Conservation (phyloP, 2,888 invertebrate species). For the Cheilosia impressa region DNA sequence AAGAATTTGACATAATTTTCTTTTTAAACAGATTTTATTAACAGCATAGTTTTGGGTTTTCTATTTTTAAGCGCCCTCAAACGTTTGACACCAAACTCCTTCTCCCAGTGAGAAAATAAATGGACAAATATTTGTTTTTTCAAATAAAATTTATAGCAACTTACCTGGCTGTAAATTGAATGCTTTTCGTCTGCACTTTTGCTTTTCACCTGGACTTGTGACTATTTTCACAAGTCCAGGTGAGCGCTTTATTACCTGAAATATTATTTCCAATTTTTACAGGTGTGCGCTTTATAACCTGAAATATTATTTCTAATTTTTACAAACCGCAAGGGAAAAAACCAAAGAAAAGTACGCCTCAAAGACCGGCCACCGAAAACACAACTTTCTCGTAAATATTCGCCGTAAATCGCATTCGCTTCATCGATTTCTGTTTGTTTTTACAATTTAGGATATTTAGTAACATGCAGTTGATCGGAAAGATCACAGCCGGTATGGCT, state of each 20-base stretch:
- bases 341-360: neutral
- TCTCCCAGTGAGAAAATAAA: neutral
- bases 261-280: neutral
- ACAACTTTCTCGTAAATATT: conserved; percentile 19
- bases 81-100: conserved; percentile 26
- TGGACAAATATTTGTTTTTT: no score
- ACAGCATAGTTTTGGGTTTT: neutral
- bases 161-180: neutral
- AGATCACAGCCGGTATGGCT: conserved; percentile 31
- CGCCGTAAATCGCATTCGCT: conserved; percentile 17
- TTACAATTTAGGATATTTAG: conserved; percentile 57
- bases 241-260: conserved; percentile 9
- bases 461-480: conserved; percentile 49
- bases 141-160: no score
- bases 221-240: neutral
- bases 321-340: no score
- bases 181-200: neutral
- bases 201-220: no score
- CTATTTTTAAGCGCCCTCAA: conserved; percentile 20
- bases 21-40: neutral
- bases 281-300: conserved; percentile 1
- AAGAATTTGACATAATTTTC: conserved; percentile 32
- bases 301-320: conserved; percentile 3
- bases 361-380: neutral
- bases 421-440: conserved; percentile 57